phyloP scores from a whole-genome alignment of 2,888 invertebrate genomes.

The Diaphora mendica region DNA sequence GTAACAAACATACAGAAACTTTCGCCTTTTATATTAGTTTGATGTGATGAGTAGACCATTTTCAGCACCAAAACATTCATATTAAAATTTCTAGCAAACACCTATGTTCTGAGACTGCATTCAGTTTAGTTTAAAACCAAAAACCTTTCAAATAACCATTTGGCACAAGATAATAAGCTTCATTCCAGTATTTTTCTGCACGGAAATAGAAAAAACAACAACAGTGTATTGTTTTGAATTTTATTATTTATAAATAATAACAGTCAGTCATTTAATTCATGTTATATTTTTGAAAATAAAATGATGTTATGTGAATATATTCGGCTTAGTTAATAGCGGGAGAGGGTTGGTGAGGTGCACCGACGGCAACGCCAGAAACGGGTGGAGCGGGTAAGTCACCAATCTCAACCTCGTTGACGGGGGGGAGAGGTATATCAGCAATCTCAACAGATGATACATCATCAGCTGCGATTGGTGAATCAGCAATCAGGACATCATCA shows the following conservation, averaged over 20 bases:
- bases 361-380: not conserved
- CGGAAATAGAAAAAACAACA: not conserved
- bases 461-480: not conserved
- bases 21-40: too few relatives aligned
- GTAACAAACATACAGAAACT: too few relatives aligned
- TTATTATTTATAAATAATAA: not conserved
- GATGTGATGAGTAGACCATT: too few relatives aligned
- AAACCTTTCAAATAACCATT: too few relatives aligned
- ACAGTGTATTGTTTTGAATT: too few relatives aligned
- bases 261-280: not conserved
- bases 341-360: not conserved
- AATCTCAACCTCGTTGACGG: not conserved
- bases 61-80: too few relatives aligned
- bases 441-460: not conserved
- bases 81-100: too few relatives aligned
- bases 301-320: not conserved
- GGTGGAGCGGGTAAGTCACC: not conserved
- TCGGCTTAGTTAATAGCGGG: not conserved
- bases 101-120: too few relatives aligned
- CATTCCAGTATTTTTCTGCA: too few relatives aligned
- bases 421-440: not conserved
- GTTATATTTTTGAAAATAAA: not conserved
- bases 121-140: too few relatives aligned
- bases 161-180: too few relatives aligned
- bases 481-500: conserved; percentile 1